These are phyloP conservation scores for Proterorhinus semilunaris DNA, from an alignment of 2,113 vertebrate genomes.

Conservation along the genomic window DNA sequence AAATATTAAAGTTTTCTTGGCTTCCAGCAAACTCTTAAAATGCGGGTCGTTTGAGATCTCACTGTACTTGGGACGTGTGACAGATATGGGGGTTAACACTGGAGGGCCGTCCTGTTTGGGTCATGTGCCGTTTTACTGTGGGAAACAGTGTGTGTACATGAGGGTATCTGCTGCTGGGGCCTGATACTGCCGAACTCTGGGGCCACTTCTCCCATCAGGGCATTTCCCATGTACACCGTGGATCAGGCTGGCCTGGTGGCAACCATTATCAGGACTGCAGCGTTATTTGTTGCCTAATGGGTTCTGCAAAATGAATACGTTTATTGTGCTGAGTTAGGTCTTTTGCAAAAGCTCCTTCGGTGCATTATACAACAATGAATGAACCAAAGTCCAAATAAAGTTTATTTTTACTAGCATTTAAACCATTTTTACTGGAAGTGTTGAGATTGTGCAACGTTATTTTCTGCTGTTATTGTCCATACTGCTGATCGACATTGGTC, in stretches of 20 bases:
- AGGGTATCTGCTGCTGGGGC: slow-evolving; percentile 8
- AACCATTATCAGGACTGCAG: neutral
- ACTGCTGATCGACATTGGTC: too few relatives aligned
- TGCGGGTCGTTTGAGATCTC: neutral
- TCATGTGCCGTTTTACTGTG: slow-evolving; percentile 65
- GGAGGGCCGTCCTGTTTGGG: slow-evolving; percentile 70
- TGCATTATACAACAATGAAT: neutral
- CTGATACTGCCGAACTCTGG: neutral
- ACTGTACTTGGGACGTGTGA: neutral
- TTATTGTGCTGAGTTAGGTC: neutral
- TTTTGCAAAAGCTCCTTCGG: neutral
- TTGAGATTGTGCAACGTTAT: neutral
- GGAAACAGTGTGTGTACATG: slow-evolving; percentile 53
- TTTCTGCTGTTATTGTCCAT: too few relatives aligned
- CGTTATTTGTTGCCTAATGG: too few relatives aligned
- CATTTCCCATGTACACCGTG: neutral
- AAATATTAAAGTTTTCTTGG: too few relatives aligned
- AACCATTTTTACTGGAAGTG: neutral
- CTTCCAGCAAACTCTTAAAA: too few relatives aligned
- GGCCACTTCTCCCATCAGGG: slow-evolving; percentile 2
- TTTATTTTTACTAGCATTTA: neutral
- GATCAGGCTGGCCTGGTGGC: neutral
- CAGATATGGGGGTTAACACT: slow-evolving; percentile 29
- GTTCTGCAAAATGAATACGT: neutral
- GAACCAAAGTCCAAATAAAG: neutral